Evolutionary conservation across 92 coral and sea anemone species (phyloP), one percentile per base, ranked within the genome.

Genomic region (Zoanthus solanderi): DNA sequence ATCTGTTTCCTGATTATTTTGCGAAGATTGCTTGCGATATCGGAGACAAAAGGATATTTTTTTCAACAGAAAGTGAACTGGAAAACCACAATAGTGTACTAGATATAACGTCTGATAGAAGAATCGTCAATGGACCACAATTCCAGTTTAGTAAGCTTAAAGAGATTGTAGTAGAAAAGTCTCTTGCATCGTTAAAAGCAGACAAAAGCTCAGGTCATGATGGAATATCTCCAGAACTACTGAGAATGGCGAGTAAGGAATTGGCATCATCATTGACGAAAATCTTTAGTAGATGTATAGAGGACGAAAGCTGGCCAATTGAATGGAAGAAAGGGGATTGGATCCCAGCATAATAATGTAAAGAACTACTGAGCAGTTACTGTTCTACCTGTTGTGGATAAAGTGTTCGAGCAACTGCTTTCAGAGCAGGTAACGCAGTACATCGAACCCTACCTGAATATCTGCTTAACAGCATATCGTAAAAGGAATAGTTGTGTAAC

Each of bases 131-230:
- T 80, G 91, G 63, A 5, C 88, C 7, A 12, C 87, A 82, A 76
- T 82, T 88, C 77, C 73, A 88, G 44, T 82, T 88, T 57, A 45
- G 76, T 11, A 72, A 32, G 14, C 50, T 82, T 7, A 63, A 52
- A 46, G 28, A 9, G 14, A 80, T 10, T 14, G 87, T 80, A 73
- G 91, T 88, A 17, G 32, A 68, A n/a, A 74, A 72, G 76, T 76
- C 74, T 46, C 88, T 88, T 9, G 60, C 50, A 29, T 10, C 52
- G 29, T 80, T 88, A 54, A 57, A 88, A 23, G 84, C 86, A 28
- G 10, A 37, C 63, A 88, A 88, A 34, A 81, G 87, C 66, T 61
- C 83, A 9, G 90, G 90, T 47, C 83, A 67, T 13, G 90, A 87
- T 63, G 14, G 71, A 0, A n/a, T 87, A 42, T 53, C 90, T 0